Evolutionary conservation across 2,797 vertebrate species (phyloP), one percentile per base, ranked within the genome.

Genomic region (Cirrhinus mrigala): DNA sequence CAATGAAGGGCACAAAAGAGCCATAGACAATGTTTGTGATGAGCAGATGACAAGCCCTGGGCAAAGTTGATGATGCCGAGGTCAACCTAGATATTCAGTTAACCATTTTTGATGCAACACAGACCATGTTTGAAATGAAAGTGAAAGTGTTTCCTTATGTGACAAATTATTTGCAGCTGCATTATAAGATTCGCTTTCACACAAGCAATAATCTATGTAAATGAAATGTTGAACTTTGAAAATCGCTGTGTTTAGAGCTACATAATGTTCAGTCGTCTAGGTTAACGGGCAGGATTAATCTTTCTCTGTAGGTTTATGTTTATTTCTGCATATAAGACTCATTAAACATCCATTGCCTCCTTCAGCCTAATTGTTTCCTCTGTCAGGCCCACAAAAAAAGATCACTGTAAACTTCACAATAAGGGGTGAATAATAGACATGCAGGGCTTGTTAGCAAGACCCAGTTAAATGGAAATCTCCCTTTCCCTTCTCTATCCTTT

Each of bases 331-430:
- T 18, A 58, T 70, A 76, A 70, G 46, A 54, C 64, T 84, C 64
- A 33, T 84, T 84, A 78, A 78, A 78, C 37, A 70, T 29, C 14
- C 37, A 79, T 78, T 78, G 75, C 60, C 33, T 70, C 52, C 18
- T 71, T 46, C 50, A 60, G 20, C 56, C 18, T 22, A 77, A 69
- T 68, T 77, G 62, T 77, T 58, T 84, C n/a, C 74, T 69, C 82
- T 78, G 58, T 60, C 46, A 52, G 24, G 18, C 48, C 40, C 10
- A 64, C 27, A 68, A 73, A 68, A 68, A 76, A 84, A 7, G 10
- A 68, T 29, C 29, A n/a, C 66, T 66, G 48, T 68, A 66, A 74
- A 62, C 56, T 33, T 64, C 29, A 66, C 22, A 84, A 69, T 33
- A 70, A 58, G 74, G 37, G 40, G 48, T 69, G 24, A 78, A 44